Base-by-base conservation (phyloP, 2,888 invertebrate species). In the Atethmia centrago region DNA sequence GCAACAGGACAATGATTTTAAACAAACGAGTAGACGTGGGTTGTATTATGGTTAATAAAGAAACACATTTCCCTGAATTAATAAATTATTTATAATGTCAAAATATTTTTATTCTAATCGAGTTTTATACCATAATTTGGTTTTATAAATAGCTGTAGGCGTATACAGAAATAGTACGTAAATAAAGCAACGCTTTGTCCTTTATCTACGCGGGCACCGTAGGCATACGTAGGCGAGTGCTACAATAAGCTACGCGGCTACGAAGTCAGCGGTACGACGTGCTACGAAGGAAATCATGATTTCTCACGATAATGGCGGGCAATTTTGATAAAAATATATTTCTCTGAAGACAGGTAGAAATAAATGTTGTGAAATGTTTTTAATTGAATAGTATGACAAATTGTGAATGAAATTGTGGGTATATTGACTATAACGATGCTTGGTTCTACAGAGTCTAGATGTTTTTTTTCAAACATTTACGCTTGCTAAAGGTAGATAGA, bases 221-320 rank as follows among this genome's bases (percentile, higher is more conserved):
- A 75, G 31, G 28, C 36, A 56, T n/a, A n/a, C 74, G 83, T 86
- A 82, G 80, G 72, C 58, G 69, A 73, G 51, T 78, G 87, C 88
- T 88, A 86, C 88, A 71, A 78, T 66, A 69, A 53, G 71, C 83
- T 88, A 89, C 89, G 87, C 71, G 65, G 76, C 87, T 85, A 88
- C 89, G 88, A 74, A 76, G 74, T 77, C 76, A 73, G 42, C 66
- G 68, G 83, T 79, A 76, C 81, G 76, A 84, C 80, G 77, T 62
- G 80, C 82, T 82, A 84, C 84, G 79, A 81, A 64, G 68, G 71
- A 79, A 76, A 70, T 77, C 74, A 77, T 63, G 77, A 79, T 75
- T 59, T 58, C 61, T 79, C 68, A 69, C 64, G 82, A 80, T 78
- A 79, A 64, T 67, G 62, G 42, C 61, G 66, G 51, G 36, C 71